Conservation (phyloP, 2,113 vertebrate species). For the Stigmatopora argus region DNA sequence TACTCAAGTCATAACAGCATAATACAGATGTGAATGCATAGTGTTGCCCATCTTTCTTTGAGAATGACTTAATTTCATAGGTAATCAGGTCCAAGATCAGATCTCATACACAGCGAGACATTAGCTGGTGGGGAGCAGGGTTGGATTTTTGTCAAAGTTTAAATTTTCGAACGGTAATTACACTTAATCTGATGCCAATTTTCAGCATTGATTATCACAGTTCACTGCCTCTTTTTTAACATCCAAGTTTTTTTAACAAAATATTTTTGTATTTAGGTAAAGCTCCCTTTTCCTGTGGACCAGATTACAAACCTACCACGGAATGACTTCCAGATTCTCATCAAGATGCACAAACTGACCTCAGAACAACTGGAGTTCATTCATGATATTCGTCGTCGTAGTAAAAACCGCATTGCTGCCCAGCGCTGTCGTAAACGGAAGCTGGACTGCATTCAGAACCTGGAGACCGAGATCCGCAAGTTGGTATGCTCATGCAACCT, state of each 20-base stretch:
- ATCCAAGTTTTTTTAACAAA: background rate
- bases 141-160: background rate
- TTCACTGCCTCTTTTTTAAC: background rate
- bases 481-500: conserved; percentile 62
- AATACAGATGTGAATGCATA: too few relatives aligned
- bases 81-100: background rate
- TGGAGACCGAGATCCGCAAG: conserved; percentile 92
- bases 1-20: too few relatives aligned
- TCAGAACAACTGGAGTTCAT: conserved; percentile 94
- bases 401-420: conserved; percentile 92
- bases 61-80: too few relatives aligned
- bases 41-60: too few relatives aligned
- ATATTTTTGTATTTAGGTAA: conserved; percentile 71
- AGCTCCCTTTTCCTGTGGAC: conserved; percentile 92
- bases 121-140: background rate
- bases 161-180: background rate
- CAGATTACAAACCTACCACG: conserved; percentile 94
- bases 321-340: conserved; percentile 97
- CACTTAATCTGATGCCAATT: background rate
- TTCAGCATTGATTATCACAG: background rate
- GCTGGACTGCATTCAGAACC: conserved; percentile 94
- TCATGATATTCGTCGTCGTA: conserved; percentile 87
- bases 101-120: background rate
- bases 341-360: conserved; percentile 95
- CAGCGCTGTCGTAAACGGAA: conserved; percentile 95